Percentiles rank a stretch among this genome's conserved stretches.
These are phyloP conservation scores for Macroramphosus scolopax DNA, from an alignment of 2,797 vertebrate genomes.

Conservation along the genomic window DNA sequence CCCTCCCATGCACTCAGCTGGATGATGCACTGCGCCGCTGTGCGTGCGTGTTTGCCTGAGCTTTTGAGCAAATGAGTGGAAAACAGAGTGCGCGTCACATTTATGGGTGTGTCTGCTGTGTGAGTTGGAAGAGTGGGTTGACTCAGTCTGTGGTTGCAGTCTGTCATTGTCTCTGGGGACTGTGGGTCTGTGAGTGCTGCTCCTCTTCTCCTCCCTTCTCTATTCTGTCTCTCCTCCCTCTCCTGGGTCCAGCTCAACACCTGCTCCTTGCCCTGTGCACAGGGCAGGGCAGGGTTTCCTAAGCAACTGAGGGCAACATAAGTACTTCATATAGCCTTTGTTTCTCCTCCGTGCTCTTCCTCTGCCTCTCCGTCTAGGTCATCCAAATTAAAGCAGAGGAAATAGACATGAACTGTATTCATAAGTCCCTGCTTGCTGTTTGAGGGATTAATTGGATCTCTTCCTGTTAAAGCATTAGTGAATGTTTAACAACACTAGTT, in stretches of 20 bases:
- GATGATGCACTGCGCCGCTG: conserved; percentile 29
- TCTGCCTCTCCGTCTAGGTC: conserved; percentile 2
- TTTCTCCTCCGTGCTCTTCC: conserved; percentile 19
- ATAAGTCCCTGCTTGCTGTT: not conserved
- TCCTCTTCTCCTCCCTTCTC: conserved; percentile 51
- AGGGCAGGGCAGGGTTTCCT: conserved; percentile 61
- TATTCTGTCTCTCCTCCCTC: conserved; percentile 50
- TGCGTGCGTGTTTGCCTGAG: conserved; percentile 24
- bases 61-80: conserved; percentile 38
- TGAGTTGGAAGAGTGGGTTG: conserved; percentile 11
- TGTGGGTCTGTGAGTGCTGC: conserved; percentile 50
- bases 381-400: conserved; percentile 2
- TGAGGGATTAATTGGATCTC: not conserved
- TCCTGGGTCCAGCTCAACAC: conserved; percentile 71
- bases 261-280: conserved; percentile 64
- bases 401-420: not conserved
- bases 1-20: conserved; percentile 51
- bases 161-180: conserved; percentile 69
- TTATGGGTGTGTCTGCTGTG: conserved; percentile 57
- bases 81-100: conserved; percentile 24
- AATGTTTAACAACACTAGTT: conserved; percentile 59
- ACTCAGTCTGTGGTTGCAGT: conserved; percentile 62
- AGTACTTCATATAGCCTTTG: conserved; percentile 30
- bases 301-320: conserved; percentile 60
- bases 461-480: conserved; percentile 29